Evolutionary conservation across 2,113 vertebrate genomes (phyloP).

Genomic region (Stegastes partitus): DNA sequence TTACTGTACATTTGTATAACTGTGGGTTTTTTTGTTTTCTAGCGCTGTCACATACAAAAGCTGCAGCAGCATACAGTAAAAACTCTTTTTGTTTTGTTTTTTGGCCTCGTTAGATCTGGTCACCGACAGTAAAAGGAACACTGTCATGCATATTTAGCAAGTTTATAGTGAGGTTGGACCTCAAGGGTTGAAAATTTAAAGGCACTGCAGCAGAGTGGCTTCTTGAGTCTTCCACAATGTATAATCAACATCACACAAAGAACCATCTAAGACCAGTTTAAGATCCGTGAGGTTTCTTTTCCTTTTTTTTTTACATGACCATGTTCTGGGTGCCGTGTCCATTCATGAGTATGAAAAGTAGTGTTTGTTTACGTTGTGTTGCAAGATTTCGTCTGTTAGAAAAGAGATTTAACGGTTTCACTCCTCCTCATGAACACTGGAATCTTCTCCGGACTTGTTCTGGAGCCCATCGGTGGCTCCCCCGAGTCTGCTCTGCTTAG

Average conservation of each 20-base stretch:
- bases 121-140: slow-evolving; percentile 56
- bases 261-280: slow-evolving; percentile 25
- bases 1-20: slow-evolving; percentile 52
- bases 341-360: slow-evolving; percentile 28
- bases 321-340: slow-evolving; percentile 18
- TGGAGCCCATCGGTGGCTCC: slow-evolving; percentile 18
- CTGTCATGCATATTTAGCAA: slow-evolving; percentile 63
- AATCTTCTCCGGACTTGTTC: slow-evolving; percentile 17
- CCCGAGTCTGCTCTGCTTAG: slow-evolving; percentile 37
- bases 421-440: slow-evolving; percentile 15
- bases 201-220: slow-evolving; percentile 60
- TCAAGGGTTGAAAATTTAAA: slow-evolving; percentile 62
- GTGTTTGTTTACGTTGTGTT: slow-evolving; percentile 41
- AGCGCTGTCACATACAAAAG: slow-evolving; percentile 4
- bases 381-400: background rate
- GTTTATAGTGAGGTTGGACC: slow-evolving; percentile 67
- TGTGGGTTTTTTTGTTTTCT: slow-evolving; percentile 35
- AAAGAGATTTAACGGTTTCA: background rate
- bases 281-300: background rate
- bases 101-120: background rate
- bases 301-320: background rate
- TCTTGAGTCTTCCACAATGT: slow-evolving; percentile 75
- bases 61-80: slow-evolving; percentile 22
- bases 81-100: background rate
- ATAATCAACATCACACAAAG: slow-evolving; percentile 61